These are phyloP conservation scores for Helarctos malayanus DNA, from an alignment of 2,797 vertebrate genomes.

Conservation along the genomic window DNA sequence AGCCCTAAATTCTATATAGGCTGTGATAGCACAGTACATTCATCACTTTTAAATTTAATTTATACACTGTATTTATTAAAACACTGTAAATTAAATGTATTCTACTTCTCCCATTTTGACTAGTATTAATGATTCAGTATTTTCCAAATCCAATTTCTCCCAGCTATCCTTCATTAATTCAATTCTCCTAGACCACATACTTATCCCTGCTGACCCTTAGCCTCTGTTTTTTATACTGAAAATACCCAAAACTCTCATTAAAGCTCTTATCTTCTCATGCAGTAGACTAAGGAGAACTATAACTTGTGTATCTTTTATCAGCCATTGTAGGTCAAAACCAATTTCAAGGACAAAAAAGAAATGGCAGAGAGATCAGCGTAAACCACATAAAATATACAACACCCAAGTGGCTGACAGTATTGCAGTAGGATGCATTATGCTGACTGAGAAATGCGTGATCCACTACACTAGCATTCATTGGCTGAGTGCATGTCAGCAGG, in stretches of 20 bases:
- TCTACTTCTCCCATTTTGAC: not conserved
- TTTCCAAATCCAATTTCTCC: not conserved
- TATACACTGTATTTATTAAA: not conserved
- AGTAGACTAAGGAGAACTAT: not conserved
- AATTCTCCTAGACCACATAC: not conserved
- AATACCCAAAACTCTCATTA: not conserved
- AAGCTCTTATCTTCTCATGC: not conserved
- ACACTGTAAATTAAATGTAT: not conserved
- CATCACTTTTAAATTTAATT: not conserved
- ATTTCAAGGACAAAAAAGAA: not conserved
- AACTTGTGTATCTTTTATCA: not conserved
- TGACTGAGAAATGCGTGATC: not conserved
- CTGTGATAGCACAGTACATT: not conserved
- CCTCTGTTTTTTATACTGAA: not conserved
- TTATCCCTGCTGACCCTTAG: not conserved
- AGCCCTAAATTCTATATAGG: not conserved
- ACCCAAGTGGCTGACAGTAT: not conserved
- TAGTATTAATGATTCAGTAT: not conserved
- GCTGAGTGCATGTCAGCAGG: not conserved
- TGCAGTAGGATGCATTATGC: fast-evolving
- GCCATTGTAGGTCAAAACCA: not conserved
- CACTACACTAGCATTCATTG: not conserved
- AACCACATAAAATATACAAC: not conserved
- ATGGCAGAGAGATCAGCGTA: not conserved
- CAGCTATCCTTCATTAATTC: not conserved